A percentile compares a stretch with the other conserved stretches of the same genome.
phyloP scores from a whole-genome alignment of 2,113 vertebrate species.

The Arothron firmamentum region DNA sequence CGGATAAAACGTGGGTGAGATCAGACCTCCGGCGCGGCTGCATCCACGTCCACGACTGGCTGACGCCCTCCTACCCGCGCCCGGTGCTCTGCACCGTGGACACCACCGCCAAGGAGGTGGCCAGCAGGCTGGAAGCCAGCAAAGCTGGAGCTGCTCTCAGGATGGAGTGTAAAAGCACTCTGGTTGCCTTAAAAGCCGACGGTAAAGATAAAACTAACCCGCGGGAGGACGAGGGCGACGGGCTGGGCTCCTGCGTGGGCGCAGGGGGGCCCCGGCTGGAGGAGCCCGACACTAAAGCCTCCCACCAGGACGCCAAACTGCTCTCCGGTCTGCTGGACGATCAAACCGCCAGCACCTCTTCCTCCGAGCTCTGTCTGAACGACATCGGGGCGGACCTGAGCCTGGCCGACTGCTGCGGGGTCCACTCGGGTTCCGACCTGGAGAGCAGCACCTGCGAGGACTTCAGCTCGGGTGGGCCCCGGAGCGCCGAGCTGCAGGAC shows the following conservation, averaged over 20 bases:
- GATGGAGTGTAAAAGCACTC: conserved; percentile 62
- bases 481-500: conserved; percentile 53
- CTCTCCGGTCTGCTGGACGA: conserved; percentile 41
- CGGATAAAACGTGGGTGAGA: conserved; percentile 84
- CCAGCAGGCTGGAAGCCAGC: conserved; percentile 73
- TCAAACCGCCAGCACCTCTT: conserved; percentile 50
- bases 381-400: conserved; percentile 51
- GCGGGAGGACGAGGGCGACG: conserved; percentile 20
- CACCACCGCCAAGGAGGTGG: conserved; percentile 81
- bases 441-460: conserved; percentile 75
- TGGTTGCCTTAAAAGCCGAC: conserved; percentile 23
- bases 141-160: conserved; percentile 73
- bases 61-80: conserved; percentile 75
- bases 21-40: conserved; percentile 83
- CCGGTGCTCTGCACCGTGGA: conserved; percentile 86
- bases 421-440: conserved; percentile 66
- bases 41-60: conserved; percentile 81
- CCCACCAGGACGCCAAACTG: conserved; percentile 26
- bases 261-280: conserved; percentile 28
- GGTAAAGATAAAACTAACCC: conserved; percentile 28
- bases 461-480: conserved; percentile 58
- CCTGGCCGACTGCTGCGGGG: conserved; percentile 51
- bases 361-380: conserved; percentile 59
- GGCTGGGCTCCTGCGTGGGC: conserved; percentile 11
- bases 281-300: conserved; percentile 34